Percentiles rank a stretch among this genome's conserved stretches.
Conservation (phyloP, 2,888 invertebrate genomes). For the Augiades crinisus region DNA sequence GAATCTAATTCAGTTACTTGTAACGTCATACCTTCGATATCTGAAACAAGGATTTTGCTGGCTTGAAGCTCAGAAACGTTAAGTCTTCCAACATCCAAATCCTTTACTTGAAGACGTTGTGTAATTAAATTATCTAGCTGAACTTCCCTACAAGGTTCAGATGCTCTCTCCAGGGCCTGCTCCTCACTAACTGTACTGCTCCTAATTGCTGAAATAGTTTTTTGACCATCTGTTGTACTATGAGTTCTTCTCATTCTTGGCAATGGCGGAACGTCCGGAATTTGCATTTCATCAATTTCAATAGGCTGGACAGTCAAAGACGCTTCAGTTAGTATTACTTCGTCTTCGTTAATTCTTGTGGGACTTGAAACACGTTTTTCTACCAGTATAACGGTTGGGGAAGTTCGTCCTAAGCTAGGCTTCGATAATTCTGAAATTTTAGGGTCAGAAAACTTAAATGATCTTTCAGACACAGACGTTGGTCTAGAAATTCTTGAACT, state of each 20-base stretch:
- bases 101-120: conserved; percentile 85
- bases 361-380: conserved; percentile 83
- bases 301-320: conserved; percentile 85
- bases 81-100: conserved; percentile 89
- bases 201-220: conserved; percentile 10
- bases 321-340: conserved; percentile 85
- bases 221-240: conserved; percentile 39
- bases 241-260: conserved; percentile 55
- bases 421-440: conserved; percentile 79
- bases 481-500: conserved; percentile 71
- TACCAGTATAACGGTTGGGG: conserved; percentile 83
- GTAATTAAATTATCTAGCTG: conserved; percentile 77
- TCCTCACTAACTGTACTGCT: conserved; percentile 39
- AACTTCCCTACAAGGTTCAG: conserved; percentile 57
- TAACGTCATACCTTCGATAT: conserved; percentile 88
- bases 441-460: conserved; percentile 78
- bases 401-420: conserved; percentile 78
- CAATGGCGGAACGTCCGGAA: conserved; percentile 71
- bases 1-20: conserved; percentile 87
- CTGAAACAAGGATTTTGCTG: conserved; percentile 89
- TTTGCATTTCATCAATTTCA: conserved; percentile 73
- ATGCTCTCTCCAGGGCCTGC: conserved; percentile 56
- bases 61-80: conserved; percentile 91
- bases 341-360: conserved; percentile 79
- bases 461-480: conserved; percentile 80